Evolutionary conservation across 2,797 vertebrate species (phyloP).

Genomic region (Acanthornis magna): DNA sequence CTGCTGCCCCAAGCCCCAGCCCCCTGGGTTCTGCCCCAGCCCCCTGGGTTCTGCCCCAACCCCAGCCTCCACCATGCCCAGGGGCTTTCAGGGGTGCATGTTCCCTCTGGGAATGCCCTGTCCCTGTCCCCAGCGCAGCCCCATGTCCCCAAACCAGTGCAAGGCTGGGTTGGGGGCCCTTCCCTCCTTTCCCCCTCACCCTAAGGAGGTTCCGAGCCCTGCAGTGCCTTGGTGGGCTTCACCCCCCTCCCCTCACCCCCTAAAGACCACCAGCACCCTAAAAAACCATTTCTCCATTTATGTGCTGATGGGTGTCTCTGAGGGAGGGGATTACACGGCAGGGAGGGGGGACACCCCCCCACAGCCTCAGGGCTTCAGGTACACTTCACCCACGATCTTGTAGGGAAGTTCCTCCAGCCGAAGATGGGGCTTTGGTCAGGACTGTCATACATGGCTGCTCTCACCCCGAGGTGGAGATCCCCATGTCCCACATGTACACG

Average conservation of each 20-base stretch:
- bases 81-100: neutral
- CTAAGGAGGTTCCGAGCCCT: neutral
- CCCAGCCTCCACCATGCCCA: accelerated
- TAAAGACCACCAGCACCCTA: neutral
- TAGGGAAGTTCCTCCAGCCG: constrained; percentile 74
- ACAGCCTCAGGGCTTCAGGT: constrained; percentile 60
- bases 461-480: constrained; percentile 54
- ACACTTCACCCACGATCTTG: constrained; percentile 70
- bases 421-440: constrained; percentile 55
- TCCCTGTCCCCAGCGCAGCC: neutral
- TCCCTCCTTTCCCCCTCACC: neutral
- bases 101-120: neutral
- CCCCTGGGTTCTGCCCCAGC: too few species aligned
- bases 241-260: accelerated
- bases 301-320: neutral
- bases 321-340: neutral
- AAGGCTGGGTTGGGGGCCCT: neutral
- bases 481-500: constrained; percentile 79
- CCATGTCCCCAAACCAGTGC: neutral
- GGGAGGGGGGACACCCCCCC: neutral
- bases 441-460: neutral
- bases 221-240: neutral
- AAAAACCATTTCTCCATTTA: neutral
- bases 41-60: neutral
- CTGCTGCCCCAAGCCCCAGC: neutral